These are phyloP conservation scores for Agrotis puta DNA, from an alignment of 2,888 invertebrate genomes.

Conservation along the genomic window DNA sequence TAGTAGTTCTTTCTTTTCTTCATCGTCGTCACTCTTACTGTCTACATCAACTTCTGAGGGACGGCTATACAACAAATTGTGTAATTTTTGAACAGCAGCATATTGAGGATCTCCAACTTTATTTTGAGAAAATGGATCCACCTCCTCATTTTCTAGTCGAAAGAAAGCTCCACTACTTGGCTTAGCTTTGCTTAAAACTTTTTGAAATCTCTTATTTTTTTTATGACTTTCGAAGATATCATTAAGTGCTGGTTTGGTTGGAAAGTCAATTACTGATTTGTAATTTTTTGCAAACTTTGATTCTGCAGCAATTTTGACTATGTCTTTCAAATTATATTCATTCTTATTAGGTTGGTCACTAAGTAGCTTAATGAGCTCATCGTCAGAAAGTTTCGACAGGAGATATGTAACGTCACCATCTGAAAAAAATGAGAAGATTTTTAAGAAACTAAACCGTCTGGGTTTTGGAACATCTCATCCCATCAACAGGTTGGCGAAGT, in stretches of 20 bases:
- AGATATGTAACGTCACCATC: slow-evolving; percentile 81
- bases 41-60: slow-evolving; percentile 66
- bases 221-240: slow-evolving; percentile 51
- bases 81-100: slow-evolving; percentile 79
- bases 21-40: slow-evolving; percentile 71
- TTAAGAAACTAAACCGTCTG: not conserved
- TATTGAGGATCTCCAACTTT: slow-evolving; percentile 73
- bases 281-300: slow-evolving; percentile 53
- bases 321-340: slow-evolving; percentile 79
- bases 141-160: slow-evolving; percentile 79
- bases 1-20: slow-evolving; percentile 81
- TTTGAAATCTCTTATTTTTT: slow-evolving; percentile 63
- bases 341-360: slow-evolving; percentile 78
- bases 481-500: too few species aligned
- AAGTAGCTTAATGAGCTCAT: slow-evolving; percentile 81
- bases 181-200: slow-evolving; percentile 61
- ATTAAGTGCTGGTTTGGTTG: slow-evolving; percentile 43
- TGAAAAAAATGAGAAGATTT: slow-evolving; percentile 58
- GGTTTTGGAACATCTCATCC: too few species aligned
- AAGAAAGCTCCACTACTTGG: slow-evolving; percentile 72
- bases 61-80: slow-evolving; percentile 77
- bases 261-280: slow-evolving; percentile 34
- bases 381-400: slow-evolving; percentile 83
- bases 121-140: slow-evolving; percentile 73
- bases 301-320: slow-evolving; percentile 73